Evolutionary conservation across 2,888 invertebrate species (phyloP), one percentile per base, ranked within the genome.

Genomic region (Drosophila koepferae): DNA sequence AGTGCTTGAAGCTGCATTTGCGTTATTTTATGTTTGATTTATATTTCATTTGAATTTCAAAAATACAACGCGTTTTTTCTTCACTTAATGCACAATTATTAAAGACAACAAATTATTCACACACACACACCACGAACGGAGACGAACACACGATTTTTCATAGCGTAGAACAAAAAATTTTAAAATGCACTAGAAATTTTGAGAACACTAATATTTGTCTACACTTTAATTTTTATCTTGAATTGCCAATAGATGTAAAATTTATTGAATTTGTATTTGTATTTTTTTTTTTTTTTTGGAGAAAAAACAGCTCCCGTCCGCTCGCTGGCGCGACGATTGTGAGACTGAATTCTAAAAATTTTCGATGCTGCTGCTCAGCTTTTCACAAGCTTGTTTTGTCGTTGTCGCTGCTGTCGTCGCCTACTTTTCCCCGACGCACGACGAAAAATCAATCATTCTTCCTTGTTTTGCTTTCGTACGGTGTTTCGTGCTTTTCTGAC

Each of bases 401-500:
- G 71, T 55, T 55, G 28, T 16, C 48, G 31, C 23, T 34, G 8
- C 36, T 28, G 41, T 64, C 82, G 72, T 81, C 86, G 84, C 86
- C 71, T 84, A 73, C 89, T 82, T 84, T 86, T 88, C 86, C 78
- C 59, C 67, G 48, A 69, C 72, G 65, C 65, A 78, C 66, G 86
- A 82, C 72, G 87, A 91, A 91, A 91, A 91, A 91, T 91, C 91
- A 91, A 91, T 91, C 91, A 86, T 91, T 84, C 84, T 89, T 69
- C 64, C 65, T 71, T 86, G 81, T 86, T 88, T 88, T 88, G 77
- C 86, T 84, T 83, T 84, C 73, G 63, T 82, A 77, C 79, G 69
- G 71, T 80, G 60, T 80, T 83, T 85, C 86, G 83, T 82, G 83
- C 74, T 75, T 75, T 82, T 65, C 66, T 64, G 58, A 55, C 70